Conservation (phyloP, 1,140 invertebrate species). For the Latrodectus geometricus region DNA sequence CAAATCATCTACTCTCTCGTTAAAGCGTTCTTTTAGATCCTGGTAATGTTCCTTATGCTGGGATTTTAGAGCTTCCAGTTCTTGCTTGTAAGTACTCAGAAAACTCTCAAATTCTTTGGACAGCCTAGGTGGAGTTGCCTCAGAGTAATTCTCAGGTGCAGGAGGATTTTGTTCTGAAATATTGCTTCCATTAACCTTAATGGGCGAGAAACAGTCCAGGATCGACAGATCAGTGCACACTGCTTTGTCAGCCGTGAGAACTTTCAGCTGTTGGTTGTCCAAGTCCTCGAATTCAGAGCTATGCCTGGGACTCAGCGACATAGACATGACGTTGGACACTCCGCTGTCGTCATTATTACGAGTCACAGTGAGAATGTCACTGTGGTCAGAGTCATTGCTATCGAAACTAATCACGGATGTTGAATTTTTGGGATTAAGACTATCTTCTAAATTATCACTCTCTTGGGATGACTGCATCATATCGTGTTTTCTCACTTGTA, state of each 20-base stretch:
- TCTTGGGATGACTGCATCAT: constrained; percentile 51
- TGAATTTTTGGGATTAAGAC: constrained; percentile 35
- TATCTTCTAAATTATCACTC: constrained; percentile 38
- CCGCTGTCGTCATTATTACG: constrained; percentile 49
- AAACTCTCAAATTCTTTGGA: constrained; percentile 47
- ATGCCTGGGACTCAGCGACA: constrained; percentile 31
- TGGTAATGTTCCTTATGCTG: constrained; percentile 75
- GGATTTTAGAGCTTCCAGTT: constrained; percentile 78
- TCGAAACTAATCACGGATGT: constrained; percentile 49
- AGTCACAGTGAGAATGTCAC: constrained; percentile 31
- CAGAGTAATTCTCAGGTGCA: neutral
- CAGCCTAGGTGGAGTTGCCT: constrained; percentile 4
- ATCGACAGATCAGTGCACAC: constrained; percentile 21
- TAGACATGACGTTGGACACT: constrained; percentile 28
- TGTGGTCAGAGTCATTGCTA: constrained; percentile 31
- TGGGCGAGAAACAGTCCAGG: neutral
- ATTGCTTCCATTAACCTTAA: neutral
- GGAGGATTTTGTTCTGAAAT: neutral
- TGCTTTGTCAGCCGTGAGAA: constrained; percentile 32
- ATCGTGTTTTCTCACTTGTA: constrained; percentile 35
- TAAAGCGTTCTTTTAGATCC: constrained; percentile 75
- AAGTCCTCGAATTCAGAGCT: constrained; percentile 51
- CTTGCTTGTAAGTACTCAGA: constrained; percentile 63
- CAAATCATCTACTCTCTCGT: constrained; percentile 81
- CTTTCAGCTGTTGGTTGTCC: neutral